Percentiles rank a stretch among this genome's conserved stretches.
These are phyloP conservation scores for Tricholaema leucomelas DNA, from an alignment of 2,113 vertebrate genomes.

Conservation along the genomic window DNA sequence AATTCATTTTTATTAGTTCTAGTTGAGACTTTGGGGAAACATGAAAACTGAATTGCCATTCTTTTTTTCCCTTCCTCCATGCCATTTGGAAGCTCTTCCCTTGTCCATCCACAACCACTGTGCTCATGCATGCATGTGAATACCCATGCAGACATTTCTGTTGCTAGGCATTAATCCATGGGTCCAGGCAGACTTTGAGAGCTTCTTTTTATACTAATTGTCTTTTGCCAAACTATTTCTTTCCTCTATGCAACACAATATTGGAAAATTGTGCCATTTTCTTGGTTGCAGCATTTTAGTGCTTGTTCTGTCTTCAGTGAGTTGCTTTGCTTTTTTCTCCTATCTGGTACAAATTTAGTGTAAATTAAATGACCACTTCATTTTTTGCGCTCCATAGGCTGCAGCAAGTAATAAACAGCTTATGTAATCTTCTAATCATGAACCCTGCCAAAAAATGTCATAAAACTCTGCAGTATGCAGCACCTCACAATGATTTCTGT, in stretches of 20 bases:
- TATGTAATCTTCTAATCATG: slow-evolving; percentile 70
- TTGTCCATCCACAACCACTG: neutral
- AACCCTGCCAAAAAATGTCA: slow-evolving; percentile 64
- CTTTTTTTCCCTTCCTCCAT: neutral
- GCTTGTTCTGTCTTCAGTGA: slow-evolving; percentile 35
- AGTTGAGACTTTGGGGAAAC: slow-evolving; percentile 54
- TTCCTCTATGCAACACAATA: neutral
- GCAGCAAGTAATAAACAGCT: slow-evolving; percentile 69
- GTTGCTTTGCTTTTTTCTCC: slow-evolving; percentile 41
- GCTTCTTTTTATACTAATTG: slow-evolving; percentile 17
- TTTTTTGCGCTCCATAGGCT: slow-evolving; percentile 60
- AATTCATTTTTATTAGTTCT: slow-evolving; percentile 65
- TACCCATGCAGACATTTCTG: neutral
- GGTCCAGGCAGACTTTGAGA: slow-evolving; percentile 13
- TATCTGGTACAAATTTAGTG: slow-evolving; percentile 54
- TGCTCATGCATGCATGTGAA: neutral
- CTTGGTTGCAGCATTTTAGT: slow-evolving; percentile 21
- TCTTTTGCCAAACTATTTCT: slow-evolving; percentile 30
- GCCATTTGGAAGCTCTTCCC: neutral
- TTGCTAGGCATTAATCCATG: slow-evolving; percentile 19
- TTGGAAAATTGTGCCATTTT: slow-evolving; percentile 24
- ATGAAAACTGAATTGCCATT: neutral
- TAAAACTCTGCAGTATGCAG: slow-evolving; percentile 53
- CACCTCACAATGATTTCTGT: slow-evolving; percentile 59
- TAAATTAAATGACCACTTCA: slow-evolving; percentile 68